These are phyloP conservation scores for Natrix natrix DNA, from an alignment of 2,797 vertebrate species.

Conservation along the genomic window DNA sequence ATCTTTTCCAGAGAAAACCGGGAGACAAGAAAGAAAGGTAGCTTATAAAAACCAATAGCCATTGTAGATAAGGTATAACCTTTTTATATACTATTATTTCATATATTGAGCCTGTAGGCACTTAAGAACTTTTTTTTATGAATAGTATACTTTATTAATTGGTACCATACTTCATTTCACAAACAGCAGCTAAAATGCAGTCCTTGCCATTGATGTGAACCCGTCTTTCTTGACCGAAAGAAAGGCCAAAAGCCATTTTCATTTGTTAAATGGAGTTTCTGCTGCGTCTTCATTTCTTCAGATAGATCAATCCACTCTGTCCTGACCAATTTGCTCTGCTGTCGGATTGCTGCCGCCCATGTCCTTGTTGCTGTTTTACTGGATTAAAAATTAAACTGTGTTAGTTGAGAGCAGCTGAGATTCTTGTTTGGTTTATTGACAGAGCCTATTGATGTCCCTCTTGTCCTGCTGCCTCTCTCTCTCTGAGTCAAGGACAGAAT, in stretches of 20 bases:
- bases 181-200: fast-evolving
- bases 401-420: background rate
- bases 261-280: constrained; percentile 48
- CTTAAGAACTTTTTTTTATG: background rate
- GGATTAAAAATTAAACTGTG: constrained; percentile 67
- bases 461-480: constrained; percentile 18
- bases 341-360: constrained; percentile 49
- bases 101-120: background rate
- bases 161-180: constrained; percentile 1
- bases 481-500: constrained; percentile 15
- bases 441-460: constrained; percentile 37
- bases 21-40: background rate
- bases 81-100: background rate
- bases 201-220: constrained; percentile 30
- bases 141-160: background rate
- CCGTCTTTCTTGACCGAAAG: constrained; percentile 14
- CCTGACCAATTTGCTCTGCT: constrained; percentile 56
- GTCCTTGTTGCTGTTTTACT: constrained; percentile 62
- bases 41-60: background rate
- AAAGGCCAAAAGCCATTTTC: constrained; percentile 21
- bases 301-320: constrained; percentile 64
- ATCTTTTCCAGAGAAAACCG: background rate
- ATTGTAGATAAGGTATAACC: background rate
- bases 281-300: constrained; percentile 63
- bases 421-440: constrained; percentile 52